Percentiles rank a stretch among this genome's conserved stretches.
Conservation (phyloP, 92 coral and sea anemone genomes). For the Zoanthus gigantus region DNA sequence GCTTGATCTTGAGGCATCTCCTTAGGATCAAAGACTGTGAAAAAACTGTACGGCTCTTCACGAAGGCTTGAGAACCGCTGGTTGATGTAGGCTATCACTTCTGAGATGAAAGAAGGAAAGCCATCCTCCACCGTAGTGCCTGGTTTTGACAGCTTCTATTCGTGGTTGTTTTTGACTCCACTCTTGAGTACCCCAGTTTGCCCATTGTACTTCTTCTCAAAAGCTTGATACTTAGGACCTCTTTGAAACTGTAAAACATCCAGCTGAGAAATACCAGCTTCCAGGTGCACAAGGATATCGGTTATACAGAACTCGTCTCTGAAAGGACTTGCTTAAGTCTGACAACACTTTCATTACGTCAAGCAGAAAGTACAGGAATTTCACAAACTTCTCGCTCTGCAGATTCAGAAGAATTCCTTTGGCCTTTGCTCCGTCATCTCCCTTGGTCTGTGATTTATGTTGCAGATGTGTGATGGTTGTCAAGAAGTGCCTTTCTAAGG, state of each 20-base stretch:
- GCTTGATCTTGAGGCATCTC: constrained; percentile 53
- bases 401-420: constrained; percentile 52
- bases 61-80: constrained; percentile 44
- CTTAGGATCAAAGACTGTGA: constrained; percentile 51
- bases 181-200: constrained; percentile 39
- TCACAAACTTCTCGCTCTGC: constrained; percentile 50
- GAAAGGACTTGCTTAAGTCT: constrained; percentile 56
- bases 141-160: constrained; percentile 33
- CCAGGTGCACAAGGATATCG: constrained; percentile 38
- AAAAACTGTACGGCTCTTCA: constrained; percentile 45
- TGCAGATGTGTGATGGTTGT: constrained; percentile 57
- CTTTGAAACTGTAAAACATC: constrained; percentile 38
- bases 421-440: constrained; percentile 51
- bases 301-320: constrained; percentile 52
- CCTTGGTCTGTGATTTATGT: constrained; percentile 54
- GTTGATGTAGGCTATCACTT: constrained; percentile 27
- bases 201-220: constrained; percentile 41
- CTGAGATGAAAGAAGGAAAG: neutral
- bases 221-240: constrained; percentile 35
- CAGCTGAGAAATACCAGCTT: constrained; percentile 17
- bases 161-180: constrained; percentile 35
- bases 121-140: constrained; percentile 31
- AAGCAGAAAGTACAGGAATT: constrained; percentile 52
- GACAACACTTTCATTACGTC: constrained; percentile 56
- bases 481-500: constrained; percentile 52